These are phyloP conservation scores for Rotaria macrura DNA, from an alignment of 2,888 invertebrate genomes.

Conservation along the genomic window DNA sequence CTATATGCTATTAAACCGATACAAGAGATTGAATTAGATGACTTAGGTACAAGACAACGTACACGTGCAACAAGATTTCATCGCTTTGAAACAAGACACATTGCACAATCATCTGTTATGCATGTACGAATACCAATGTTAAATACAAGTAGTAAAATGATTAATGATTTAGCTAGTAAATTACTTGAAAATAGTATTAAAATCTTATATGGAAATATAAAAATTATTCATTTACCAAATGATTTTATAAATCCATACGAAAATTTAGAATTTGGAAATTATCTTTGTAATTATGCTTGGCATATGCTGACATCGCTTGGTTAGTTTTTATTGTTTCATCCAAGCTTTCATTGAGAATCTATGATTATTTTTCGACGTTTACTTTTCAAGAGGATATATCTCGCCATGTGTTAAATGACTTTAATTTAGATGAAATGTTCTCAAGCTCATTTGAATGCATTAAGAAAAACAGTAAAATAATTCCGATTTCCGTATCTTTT, in stretches of 20 bases:
- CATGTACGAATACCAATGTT: conserved; percentile 1
- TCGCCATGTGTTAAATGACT: too few relatives aligned
- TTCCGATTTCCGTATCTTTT: too few relatives aligned
- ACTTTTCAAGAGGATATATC: too few relatives aligned
- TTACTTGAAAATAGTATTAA: background rate
- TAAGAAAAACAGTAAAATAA: too few relatives aligned
- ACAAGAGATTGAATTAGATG: conserved; percentile 15
- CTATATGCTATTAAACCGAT: background rate
- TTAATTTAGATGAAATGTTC: too few relatives aligned
- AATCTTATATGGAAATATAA: background rate
- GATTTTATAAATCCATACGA: background rate
- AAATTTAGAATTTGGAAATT: background rate
- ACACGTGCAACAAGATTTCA: background rate
- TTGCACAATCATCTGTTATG: background rate
- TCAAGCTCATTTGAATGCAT: too few relatives aligned
- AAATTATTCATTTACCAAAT: background rate
- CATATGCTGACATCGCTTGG: background rate
- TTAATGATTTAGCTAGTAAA: background rate
- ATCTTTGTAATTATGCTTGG: conserved; percentile 20
- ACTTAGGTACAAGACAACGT: background rate
- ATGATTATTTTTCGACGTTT: too few relatives aligned
- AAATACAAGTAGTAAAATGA: conserved; percentile 7
- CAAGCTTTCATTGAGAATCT: too few relatives aligned
- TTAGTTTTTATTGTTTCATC: background rate
- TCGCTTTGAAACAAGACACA: background rate